Percentiles rank a stretch among this genome's conserved stretches.
These are phyloP conservation scores for Ceratina australensis DNA, from an alignment of 1,140 invertebrate genomes.

Conservation along the genomic window DNA sequence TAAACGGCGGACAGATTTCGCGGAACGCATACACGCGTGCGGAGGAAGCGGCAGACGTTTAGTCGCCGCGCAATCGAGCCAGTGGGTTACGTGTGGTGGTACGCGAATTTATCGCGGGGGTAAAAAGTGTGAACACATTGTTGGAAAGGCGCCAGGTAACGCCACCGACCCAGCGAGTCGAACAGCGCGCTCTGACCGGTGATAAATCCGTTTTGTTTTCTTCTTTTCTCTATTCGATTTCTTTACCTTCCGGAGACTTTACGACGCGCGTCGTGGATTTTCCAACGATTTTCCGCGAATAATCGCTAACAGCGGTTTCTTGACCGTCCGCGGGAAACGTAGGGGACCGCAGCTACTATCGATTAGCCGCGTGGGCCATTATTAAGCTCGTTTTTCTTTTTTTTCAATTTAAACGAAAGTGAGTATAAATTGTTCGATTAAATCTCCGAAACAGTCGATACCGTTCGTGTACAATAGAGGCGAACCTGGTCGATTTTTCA, in stretches of 20 bases:
- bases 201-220: constrained; percentile 20
- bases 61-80: not conserved
- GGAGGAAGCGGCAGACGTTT: constrained; percentile 1
- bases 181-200: not conserved
- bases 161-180: constrained; percentile 10
- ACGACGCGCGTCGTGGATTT: not conserved
- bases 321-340: constrained; percentile 29
- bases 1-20: not conserved
- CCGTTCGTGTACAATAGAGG: not conserved
- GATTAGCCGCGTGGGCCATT: not conserved
- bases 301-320: not conserved
- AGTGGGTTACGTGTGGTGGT: not conserved
- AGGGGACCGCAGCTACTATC: constrained; percentile 3
- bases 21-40: not conserved
- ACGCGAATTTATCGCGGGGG: constrained; percentile 38
- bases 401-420: not conserved
- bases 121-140: constrained; percentile 49
- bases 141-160: constrained; percentile 52
- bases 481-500: not conserved
- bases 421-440: not conserved
- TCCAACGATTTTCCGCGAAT: not conserved
- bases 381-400: no score
- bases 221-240: not conserved
- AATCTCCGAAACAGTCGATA: not conserved
- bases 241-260: not conserved